phyloP scores from a whole-genome alignment of 1,140 invertebrate genomes.

The Trichonephila inaurata region DNA sequence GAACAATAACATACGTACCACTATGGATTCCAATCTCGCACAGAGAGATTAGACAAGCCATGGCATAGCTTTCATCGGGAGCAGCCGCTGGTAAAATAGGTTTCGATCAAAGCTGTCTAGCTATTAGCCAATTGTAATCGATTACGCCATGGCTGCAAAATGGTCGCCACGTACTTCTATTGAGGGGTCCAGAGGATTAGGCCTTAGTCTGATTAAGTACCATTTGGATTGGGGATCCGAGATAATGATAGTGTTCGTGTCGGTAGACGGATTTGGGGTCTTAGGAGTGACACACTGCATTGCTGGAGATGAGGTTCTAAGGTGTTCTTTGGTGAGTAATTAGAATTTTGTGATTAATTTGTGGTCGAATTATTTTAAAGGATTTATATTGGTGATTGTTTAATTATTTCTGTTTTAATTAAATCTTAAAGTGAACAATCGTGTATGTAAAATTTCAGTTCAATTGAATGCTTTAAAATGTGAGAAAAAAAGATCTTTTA shows the following conservation, averaged over 20 bases:
- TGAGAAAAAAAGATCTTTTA: no score
- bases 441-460: no score
- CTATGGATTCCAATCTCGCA: no score
- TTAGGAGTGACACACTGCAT: neutral
- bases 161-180: neutral
- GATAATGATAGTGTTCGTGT: neutral
- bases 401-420: no score
- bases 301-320: neutral
- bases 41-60: neutral
- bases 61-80: neutral
- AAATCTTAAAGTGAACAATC: no score
- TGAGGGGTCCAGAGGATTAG: neutral
- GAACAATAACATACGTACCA: no score
- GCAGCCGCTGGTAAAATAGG: neutral
- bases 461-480: no score
- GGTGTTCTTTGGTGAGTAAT: no score
- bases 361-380: no score
- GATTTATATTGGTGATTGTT: no score
- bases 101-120: neutral
- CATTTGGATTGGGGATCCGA: neutral
- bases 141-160: neutral
- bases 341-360: no score
- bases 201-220: neutral
- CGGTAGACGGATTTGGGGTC: neutral
- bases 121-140: neutral